phyloP scores from a whole-genome alignment of 2,113 vertebrate genomes.

The Lamprologus sp. region DNA sequence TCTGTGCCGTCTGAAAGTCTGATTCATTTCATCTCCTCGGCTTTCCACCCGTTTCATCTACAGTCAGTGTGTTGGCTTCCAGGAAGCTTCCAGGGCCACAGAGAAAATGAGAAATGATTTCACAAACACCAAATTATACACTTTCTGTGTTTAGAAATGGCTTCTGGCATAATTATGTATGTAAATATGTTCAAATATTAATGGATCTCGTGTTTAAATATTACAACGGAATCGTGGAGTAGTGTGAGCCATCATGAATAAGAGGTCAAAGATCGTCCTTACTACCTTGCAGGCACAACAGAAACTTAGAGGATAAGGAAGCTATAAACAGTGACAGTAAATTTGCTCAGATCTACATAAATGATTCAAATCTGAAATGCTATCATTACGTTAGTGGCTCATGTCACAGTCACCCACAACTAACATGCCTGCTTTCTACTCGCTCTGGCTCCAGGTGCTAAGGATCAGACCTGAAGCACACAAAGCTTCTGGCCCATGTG shows the following conservation, averaged over 20 bases:
- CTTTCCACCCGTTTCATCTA: not conserved
- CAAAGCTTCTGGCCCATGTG: conserved; percentile 15
- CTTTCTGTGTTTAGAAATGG: not conserved
- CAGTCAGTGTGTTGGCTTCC: not conserved
- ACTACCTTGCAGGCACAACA: not conserved
- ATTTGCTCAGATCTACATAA: not conserved
- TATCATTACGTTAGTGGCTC: not conserved
- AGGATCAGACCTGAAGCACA: not conserved
- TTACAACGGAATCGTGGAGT: not conserved
- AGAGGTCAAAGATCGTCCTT: not conserved
- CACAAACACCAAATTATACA: not conserved
- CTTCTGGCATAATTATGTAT: not conserved
- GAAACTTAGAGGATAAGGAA: not conserved
- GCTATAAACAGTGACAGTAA: not conserved
- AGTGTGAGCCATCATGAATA: not conserved
- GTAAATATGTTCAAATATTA: not conserved
- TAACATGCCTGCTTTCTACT: not conserved
- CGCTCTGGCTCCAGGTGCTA: conserved; percentile 18
- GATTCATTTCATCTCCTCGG: not conserved
- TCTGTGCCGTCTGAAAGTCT: not conserved
- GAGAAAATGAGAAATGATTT: not conserved
- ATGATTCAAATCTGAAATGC: not conserved
- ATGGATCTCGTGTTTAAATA: not conserved
- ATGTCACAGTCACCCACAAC: not conserved
- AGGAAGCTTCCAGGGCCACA: not conserved